Evolutionary conservation across 2,888 invertebrate genomes (phyloP).

Genomic region (Cryptocephalus moraei): DNA sequence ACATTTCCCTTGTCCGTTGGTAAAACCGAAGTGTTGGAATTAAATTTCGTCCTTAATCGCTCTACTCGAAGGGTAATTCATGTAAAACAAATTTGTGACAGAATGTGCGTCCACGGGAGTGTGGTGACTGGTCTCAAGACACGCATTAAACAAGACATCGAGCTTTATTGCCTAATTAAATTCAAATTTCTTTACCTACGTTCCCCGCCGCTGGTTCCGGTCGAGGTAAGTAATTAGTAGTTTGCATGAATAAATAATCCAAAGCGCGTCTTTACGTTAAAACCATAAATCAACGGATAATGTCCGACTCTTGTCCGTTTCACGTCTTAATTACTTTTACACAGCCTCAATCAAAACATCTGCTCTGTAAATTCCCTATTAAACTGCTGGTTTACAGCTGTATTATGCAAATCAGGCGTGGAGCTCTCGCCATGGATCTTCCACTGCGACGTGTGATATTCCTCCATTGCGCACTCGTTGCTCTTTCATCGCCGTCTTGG

Average conservation of each 20-base stretch:
- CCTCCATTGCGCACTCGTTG: no score
- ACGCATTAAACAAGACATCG: no score
- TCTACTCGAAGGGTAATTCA: no score
- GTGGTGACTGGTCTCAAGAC: no score
- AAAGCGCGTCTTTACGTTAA: slow-evolving; percentile 22
- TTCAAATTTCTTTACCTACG: neutral
- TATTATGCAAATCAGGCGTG: slow-evolving; percentile 13
- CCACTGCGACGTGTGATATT: no score
- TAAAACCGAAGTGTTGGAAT: no score
- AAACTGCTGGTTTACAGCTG: slow-evolving; percentile 21
- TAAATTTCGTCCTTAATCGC: no score
- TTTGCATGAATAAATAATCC: slow-evolving; percentile 26
- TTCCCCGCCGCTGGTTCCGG: slow-evolving; percentile 4
- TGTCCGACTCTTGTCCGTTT: slow-evolving; percentile 21
- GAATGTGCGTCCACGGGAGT: no score
- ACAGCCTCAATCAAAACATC: slow-evolving; percentile 31
- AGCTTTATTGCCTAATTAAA: no score
- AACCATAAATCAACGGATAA: slow-evolving; percentile 23
- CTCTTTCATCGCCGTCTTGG: no score
- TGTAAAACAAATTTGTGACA: no score
- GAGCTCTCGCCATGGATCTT: slow-evolving; percentile 3
- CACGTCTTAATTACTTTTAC: slow-evolving; percentile 29
- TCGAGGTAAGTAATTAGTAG: slow-evolving; percentile 22
- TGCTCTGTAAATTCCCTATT: slow-evolving; percentile 25
- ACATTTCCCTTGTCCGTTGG: no score